These are phyloP conservation scores for Ectemnius lituratus DNA, from an alignment of 2,888 invertebrate species.

Conservation along the genomic window DNA sequence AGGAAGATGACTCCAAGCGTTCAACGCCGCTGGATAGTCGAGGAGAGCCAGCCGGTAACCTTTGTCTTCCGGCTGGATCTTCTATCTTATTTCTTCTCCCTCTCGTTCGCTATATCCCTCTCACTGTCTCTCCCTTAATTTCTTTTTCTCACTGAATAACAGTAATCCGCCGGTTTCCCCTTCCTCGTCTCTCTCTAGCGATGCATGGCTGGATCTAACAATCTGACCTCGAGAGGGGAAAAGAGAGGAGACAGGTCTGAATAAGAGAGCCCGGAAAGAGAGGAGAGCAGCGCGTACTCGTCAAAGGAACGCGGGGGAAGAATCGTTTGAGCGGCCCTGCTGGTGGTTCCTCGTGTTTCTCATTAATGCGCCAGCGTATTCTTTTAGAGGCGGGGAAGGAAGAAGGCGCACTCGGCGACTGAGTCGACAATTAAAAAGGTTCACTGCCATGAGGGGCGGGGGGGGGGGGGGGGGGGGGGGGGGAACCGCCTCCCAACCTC, in stretches of 20 bases:
- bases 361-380: conserved; percentile 52
- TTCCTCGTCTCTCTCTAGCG: background rate
- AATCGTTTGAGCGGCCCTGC: conserved; percentile 8
- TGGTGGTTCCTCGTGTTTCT: conserved; percentile 41
- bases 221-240: conserved; percentile 15
- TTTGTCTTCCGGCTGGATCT: conserved; percentile 8
- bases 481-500: too few relatives aligned
- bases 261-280: conserved; percentile 10
- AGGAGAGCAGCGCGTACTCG: too few relatives aligned
- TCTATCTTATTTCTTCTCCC: conserved; percentile 1
- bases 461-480: too few relatives aligned
- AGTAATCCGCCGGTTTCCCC: background rate
- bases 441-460: background rate
- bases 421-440: conserved; percentile 45
- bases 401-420: conserved; percentile 5
- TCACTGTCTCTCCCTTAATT: background rate
- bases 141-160: background rate
- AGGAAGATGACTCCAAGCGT: background rate
- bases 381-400: conserved; percentile 19
- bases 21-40: background rate
- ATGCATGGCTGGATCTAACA: conserved; percentile 15
- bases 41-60: conserved; percentile 8
- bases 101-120: too few relatives aligned
- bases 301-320: too few relatives aligned
- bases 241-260: conserved; percentile 4